A percentile compares a stretch with the other conserved stretches of the same genome.
phyloP scores from a whole-genome alignment of 2,113 vertebrate genomes.

The Manacus vitellinus region DNA sequence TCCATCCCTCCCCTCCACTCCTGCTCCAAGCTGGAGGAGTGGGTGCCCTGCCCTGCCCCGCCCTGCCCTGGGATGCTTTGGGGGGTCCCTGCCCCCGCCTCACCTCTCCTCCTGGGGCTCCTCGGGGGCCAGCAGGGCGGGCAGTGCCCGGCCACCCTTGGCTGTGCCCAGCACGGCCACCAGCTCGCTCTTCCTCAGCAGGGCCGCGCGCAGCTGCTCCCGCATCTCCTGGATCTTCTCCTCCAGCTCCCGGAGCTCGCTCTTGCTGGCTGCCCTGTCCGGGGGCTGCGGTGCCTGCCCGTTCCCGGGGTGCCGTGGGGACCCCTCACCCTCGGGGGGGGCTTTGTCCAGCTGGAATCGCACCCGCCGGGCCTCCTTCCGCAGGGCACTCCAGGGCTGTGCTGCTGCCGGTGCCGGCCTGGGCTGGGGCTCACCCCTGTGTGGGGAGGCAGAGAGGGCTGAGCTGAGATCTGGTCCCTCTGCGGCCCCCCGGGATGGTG shows the following conservation, averaged over 20 bases:
- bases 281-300: slow-evolving; percentile 30
- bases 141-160: neutral
- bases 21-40: accelerated
- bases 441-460: neutral
- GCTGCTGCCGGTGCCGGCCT: neutral
- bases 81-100: neutral
- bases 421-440: slow-evolving; percentile 56
- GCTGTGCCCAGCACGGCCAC: slow-evolving; percentile 73
- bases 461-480: neutral
- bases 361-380: neutral
- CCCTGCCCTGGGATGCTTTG: neutral
- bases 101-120: slow-evolving; percentile 70
- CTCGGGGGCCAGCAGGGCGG: neutral
- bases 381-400: slow-evolving; percentile 34
- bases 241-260: slow-evolving; percentile 82
- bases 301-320: slow-evolving; percentile 15
- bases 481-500: accelerated
- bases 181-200: slow-evolving; percentile 81
- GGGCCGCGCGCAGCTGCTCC: slow-evolving; percentile 75
- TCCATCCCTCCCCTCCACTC: neutral
- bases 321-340: neutral
- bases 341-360: slow-evolving; percentile 42
- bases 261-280: neutral
- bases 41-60: neutral
- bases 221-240: slow-evolving; percentile 76